Evolutionary conservation across 2,888 invertebrate species (phyloP).

Genomic region (Teinopalpus imperialis): DNA sequence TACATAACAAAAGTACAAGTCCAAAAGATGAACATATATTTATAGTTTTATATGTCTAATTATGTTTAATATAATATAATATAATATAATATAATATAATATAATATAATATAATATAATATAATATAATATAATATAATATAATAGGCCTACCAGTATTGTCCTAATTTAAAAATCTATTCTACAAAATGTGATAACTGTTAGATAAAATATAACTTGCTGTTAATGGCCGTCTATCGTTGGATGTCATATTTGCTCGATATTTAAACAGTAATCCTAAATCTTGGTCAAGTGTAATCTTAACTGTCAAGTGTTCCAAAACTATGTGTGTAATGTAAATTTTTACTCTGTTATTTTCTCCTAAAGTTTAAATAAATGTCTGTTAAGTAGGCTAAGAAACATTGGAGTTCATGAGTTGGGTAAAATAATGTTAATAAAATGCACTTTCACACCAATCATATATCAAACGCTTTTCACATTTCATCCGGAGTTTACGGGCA

Average conservation of each 20-base stretch:
- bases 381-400: constrained; percentile 52
- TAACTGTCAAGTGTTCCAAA: constrained; percentile 44
- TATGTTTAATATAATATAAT: constrained; percentile 20
- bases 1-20: constrained; percentile 21
- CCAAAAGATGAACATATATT: constrained; percentile 15
- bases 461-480: no score
- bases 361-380: constrained; percentile 79
- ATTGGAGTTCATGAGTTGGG: background rate
- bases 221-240: constrained; percentile 1
- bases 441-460: no score
- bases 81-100: no score
- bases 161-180: constrained; percentile 26
- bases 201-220: constrained; percentile 24
- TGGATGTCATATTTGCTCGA: constrained; percentile 8
- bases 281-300: constrained; percentile 5
- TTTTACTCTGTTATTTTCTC: constrained; percentile 72
- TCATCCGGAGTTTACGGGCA: no score
- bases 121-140: no score
- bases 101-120: no score
- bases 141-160: constrained; percentile 33
- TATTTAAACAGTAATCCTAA: background rate
- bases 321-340: constrained; percentile 43
- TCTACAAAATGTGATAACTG: constrained; percentile 32
- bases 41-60: constrained; percentile 14
- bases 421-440: no score